phyloP scores from a whole-genome alignment of 2,797 vertebrate species.

The Poecilia velifera region DNA sequence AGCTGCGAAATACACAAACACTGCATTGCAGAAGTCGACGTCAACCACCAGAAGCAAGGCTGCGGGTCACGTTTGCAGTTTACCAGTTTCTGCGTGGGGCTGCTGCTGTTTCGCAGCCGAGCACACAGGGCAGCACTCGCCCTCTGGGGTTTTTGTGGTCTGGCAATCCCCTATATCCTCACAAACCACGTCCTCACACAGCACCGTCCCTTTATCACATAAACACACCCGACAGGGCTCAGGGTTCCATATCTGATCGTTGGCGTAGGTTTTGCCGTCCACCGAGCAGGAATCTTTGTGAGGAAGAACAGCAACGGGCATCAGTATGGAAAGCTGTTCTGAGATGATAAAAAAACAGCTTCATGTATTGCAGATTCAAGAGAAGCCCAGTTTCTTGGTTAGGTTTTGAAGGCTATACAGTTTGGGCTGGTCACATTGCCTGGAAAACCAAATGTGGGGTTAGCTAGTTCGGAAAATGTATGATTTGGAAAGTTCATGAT shows the following conservation, averaged over 20 bases:
- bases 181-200: conserved; percentile 66
- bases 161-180: conserved; percentile 55
- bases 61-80: conserved; percentile 27
- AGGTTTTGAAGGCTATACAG: neutral
- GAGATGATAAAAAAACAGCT: neutral
- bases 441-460: neutral
- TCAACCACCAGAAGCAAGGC: neutral
- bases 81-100: conserved; percentile 41
- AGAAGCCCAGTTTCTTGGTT: neutral
- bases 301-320: conserved; percentile 35
- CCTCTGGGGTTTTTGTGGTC: conserved; percentile 38
- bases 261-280: conserved; percentile 46
- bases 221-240: conserved; percentile 54
- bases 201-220: conserved; percentile 49
- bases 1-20: neutral
- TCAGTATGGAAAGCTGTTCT: conserved; percentile 1
- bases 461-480: neutral
- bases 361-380: neutral
- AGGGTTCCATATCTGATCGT: conserved; percentile 60
- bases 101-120: conserved; percentile 6
- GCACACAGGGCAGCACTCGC: conserved; percentile 65
- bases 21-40: neutral
- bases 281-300: conserved; percentile 54
- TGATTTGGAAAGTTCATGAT: neutral
- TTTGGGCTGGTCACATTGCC: neutral